Evolutionary conservation across 2,797 vertebrate species (phyloP).

Genomic region (Myotis findleyi): DNA sequence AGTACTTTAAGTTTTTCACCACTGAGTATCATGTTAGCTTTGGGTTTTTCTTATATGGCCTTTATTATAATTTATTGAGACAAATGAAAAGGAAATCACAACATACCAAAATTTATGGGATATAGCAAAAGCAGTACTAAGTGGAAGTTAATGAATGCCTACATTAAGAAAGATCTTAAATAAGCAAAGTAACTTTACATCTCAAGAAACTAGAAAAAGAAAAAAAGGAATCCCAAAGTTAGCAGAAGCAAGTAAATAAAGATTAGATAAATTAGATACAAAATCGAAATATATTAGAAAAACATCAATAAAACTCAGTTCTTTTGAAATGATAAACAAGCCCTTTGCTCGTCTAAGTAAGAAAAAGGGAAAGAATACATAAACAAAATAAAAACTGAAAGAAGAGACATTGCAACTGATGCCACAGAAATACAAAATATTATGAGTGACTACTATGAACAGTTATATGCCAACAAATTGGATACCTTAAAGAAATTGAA

Average conservation of each 20-base stretch:
- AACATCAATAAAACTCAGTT: neutral
- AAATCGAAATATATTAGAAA: neutral
- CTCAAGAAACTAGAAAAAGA: neutral
- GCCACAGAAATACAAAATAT: too few species aligned
- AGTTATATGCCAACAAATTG: neutral
- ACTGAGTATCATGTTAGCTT: neutral
- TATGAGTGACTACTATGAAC: neutral
- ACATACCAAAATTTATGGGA: neutral
- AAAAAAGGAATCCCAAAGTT: too few species aligned
- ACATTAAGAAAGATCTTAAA: neutral
- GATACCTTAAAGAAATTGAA: neutral
- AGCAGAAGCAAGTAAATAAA: too few species aligned
- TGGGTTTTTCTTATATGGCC: neutral
- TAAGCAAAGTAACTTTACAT: neutral
- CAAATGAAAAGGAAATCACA: neutral
- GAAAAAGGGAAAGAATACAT: neutral
- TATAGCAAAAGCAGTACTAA: neutral
- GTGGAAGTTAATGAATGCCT: neutral
- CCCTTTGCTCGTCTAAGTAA: neutral
- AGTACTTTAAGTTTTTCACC: neutral
- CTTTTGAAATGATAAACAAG: neutral
- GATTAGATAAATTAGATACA: too few species aligned
- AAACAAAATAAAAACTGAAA: neutral
- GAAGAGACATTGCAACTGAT: neutral
- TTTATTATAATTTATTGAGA: neutral